Base-by-base conservation (phyloP, 1,140 invertebrate genomes). In the Sinonovacula constricta region DNA sequence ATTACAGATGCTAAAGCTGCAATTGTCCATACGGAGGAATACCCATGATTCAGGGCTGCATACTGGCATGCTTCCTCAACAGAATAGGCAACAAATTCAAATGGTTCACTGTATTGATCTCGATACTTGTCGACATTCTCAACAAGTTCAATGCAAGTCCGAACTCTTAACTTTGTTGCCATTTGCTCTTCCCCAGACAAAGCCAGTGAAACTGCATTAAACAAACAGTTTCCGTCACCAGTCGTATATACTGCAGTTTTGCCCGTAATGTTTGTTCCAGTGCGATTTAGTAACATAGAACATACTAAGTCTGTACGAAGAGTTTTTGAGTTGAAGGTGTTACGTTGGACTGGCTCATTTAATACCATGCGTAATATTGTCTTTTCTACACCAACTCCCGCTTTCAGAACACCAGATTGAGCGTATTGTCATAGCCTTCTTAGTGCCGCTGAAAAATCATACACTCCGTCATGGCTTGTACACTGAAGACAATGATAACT, bases 101-200 rank as follows among this genome's bases (percentile, higher is more conserved):
- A 85, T 2, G 80, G 90, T 2, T 88, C 88, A 4, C 83, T 83
- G 0, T 91, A 84, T 59, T 87, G 83, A 5, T 91, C 91, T 1
- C 83, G 88, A 10, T 80, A 72, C n/a, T 56, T 65, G 24, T 39
- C 10, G 1, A 33, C 59, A 31, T 57, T 36, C 15, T 22, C 22
- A 26, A 63, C 51, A 67, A 83, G 67, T 31, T 83, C 72, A 34
- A 83, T 59, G 45, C 81, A 83, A 53, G 71, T 80, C 15, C 81
- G 33, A 1, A 80, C 81, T 36, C 72, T 65, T 10, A 83, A 24
- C 24, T 83, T 62, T 18, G 67, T 34, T 18, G 77, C 59, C 14
- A 59, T 15, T 22, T 59, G 36, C 31, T 80, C 67, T 15, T 76
- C 34, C 7, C 78, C 78, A 51, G 26, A 49, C 45, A 83, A 26